These are phyloP conservation scores for Diadema setosum DNA, from an alignment of 35 echinoderm and acorn worm species.

Conservation along the genomic window DNA sequence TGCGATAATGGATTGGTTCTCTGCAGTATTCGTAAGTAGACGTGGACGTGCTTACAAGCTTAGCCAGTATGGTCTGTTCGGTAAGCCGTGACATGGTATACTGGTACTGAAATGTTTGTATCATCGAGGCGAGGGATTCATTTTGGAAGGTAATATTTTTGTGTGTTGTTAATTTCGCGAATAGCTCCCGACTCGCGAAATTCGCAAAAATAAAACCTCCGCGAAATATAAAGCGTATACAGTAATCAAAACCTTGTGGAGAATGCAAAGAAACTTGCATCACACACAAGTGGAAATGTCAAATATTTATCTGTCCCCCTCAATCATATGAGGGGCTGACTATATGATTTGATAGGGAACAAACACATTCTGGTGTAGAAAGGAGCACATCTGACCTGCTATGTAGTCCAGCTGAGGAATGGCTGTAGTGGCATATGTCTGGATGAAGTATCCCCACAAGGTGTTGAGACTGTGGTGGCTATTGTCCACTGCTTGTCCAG, in stretches of 20 bases:
- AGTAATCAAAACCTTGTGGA: not conserved
- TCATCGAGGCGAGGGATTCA: too few relatives aligned
- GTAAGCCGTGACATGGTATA: too few relatives aligned
- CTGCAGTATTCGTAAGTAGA: too few relatives aligned
- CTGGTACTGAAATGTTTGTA: too few relatives aligned
- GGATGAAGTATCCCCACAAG: constrained; percentile 85
- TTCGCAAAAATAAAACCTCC: not conserved
- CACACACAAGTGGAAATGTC: not conserved
- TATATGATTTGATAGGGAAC: not conserved
- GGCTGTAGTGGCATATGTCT: constrained; percentile 59
- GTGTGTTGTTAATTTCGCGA: too few relatives aligned
- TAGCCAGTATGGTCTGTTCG: too few relatives aligned
- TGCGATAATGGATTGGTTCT: too few relatives aligned
- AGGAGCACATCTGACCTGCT: too few relatives aligned
- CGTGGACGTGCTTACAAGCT: too few relatives aligned
- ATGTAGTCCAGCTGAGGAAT: constrained; percentile 86
- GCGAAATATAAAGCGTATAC: not conserved
- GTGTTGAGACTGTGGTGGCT: constrained; percentile 32
- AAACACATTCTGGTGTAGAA: too few relatives aligned
- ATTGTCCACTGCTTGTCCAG: not conserved
- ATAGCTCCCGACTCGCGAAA: too few relatives aligned
- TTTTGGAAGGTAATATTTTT: too few relatives aligned
- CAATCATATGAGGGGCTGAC: not conserved
- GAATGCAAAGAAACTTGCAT: not conserved
- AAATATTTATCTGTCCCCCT: not conserved